Evolutionary conservation across 2,113 vertebrate genomes (phyloP), one percentile per base, ranked within the genome.

Genomic region (Oxyura jamaicensis): DNA sequence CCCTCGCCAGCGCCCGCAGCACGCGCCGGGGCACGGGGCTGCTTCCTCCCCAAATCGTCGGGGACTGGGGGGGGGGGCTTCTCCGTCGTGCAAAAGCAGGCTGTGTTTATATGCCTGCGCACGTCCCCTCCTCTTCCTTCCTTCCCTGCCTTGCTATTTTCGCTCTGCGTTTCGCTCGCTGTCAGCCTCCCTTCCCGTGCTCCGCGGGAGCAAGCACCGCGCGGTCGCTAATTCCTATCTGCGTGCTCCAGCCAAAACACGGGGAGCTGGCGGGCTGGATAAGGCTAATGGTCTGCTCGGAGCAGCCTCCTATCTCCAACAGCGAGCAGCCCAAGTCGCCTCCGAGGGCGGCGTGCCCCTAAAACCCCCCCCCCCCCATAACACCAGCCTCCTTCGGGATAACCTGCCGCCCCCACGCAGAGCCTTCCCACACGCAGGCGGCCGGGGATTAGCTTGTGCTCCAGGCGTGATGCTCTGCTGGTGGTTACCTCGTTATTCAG

Each of bases 101-200:
- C 39, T 28, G 42, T 62, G 55, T 91, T 91, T 76, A 58, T 52
- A 35, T 53, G 39, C 87, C 62, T 58, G 91, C 84, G 62, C 62
- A 69, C 93, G 78, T 69, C 74, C 89, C 91, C 84, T 95, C 91
- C 94, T 91, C 63, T 96, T 92, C 95, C 92, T 91, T 95, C 94
- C 89, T 94, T 81, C 74, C 87, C 85, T 76, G 26, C 68, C 16
- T 36, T 62, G 86, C 33, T 95, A 39, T 91, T 92, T 94, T 66
- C 59, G 28, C 67, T 90, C 77, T 7, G 60, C 44, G 2, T 79
- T 89, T 86, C 87, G 83, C 25, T 52, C 77, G 59, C 91, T 23
- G 77, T 75, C 93, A 79, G 81, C 62, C 93, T 76, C 81, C 94
- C 78, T 81, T 73, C 84, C 91, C 9, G 91, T 9, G 36, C 90